Evolutionary conservation across 2,888 invertebrate genomes (phyloP), one percentile per base, ranked within the genome.

Genomic region (Drosophila mimetica): DNA sequence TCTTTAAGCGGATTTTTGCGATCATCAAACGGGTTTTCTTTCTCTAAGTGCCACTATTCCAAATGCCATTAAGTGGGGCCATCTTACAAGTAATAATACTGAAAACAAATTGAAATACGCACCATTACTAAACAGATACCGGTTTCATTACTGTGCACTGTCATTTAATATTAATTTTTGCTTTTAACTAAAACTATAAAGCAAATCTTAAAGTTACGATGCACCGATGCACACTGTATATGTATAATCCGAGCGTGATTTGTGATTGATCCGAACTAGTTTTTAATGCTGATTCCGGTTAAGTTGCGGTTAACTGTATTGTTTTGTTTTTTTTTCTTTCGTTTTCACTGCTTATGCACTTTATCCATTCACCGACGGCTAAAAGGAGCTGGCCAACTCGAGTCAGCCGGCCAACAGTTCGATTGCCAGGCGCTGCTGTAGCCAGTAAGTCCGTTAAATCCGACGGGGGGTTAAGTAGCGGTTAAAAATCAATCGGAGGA

Each of bases 111-210:
- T 47, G 37, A 46, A 44, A 81, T 90, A 90, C 90, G 79, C 90
- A 90, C 90, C 90, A 90, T 90, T 90, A 90, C 90, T 90, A 90
- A 88, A 90, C 90, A 90, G 89, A 90, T 89, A 90, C 89, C 90
- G 88, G 84, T 90, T 77, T 90, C 90, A 90, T 90, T 90, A 90
- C 90, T 90, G 88, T 90, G 90, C 90, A 90, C 90, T 90, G 90
- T 90, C 90, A 90, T 90, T 90, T 90, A 90, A 90, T 88, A 86
- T 81, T 13, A 69, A 69, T 85, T 84, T 73, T 48, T 80, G 67
- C 58, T 86, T 79, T 77, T 69, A 72, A 77, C 57, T 80, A 44
- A 69, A 80, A 83, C 75, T 86, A 70, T 74, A 77, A 86, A 83
- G 80, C 64, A 71, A 61, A 71, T 46, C 54, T 72, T 41, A 50